phyloP scores from a whole-genome alignment of 2,797 vertebrate species.

The Periophthalmus magnuspinnatus region DNA sequence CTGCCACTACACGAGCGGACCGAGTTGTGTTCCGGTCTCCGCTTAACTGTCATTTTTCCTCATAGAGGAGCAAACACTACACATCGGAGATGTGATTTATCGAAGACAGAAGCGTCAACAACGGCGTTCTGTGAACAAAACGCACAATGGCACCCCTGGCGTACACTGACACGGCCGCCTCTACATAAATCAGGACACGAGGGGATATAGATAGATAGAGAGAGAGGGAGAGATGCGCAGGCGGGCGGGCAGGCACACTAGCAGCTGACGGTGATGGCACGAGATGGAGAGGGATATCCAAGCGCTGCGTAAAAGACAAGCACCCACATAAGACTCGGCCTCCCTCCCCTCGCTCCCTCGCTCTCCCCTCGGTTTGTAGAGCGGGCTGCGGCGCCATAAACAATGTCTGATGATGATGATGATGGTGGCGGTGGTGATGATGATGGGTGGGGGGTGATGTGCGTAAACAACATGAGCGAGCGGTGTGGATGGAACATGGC shows the following conservation, averaged over 20 bases:
- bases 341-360: constrained; percentile 25
- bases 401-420: constrained; percentile 63
- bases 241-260: not conserved
- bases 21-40: constrained; percentile 70
- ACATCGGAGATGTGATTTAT: constrained; percentile 84
- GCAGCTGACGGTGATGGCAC: constrained; percentile 49
- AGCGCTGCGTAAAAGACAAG: constrained; percentile 69
- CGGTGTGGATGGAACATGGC: constrained; percentile 47
- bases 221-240: constrained; percentile 67
- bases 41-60: constrained; percentile 80
- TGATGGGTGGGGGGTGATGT: constrained; percentile 62
- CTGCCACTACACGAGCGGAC: constrained; percentile 28
- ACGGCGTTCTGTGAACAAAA: constrained; percentile 80
- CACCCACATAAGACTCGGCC: constrained; percentile 51
- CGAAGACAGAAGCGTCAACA: constrained; percentile 89
- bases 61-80: constrained; percentile 36
- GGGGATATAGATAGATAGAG: not conserved
- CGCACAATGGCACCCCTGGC: constrained; percentile 89
- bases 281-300: constrained; percentile 71
- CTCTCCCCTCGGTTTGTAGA: constrained; percentile 69
- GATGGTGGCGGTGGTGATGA: constrained; percentile 83
- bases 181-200: constrained; percentile 90
- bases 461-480: constrained; percentile 73
- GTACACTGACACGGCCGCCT: constrained; percentile 89
- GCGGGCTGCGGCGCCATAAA: constrained; percentile 63